phyloP scores from a whole-genome alignment of 2,888 invertebrate species.

The Adelphocoris suturalis region DNA sequence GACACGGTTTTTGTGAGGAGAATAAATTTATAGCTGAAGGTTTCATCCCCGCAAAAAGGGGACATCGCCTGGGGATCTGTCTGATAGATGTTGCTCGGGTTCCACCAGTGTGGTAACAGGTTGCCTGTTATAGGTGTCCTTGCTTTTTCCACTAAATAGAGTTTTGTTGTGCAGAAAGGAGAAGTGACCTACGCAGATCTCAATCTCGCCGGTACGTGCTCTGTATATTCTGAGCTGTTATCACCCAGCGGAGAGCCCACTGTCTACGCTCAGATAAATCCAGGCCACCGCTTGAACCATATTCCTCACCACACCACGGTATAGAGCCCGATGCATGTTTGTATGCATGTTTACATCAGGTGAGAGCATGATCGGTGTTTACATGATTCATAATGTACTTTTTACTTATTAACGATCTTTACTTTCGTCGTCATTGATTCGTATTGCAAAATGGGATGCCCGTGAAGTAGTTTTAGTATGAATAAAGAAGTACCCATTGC shows the following conservation, averaged over 20 bases:
- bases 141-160: slow-evolving; percentile 56
- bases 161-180: slow-evolving; percentile 78
- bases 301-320: slow-evolving; percentile 76
- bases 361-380: slow-evolving; percentile 72
- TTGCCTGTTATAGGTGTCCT: slow-evolving; percentile 17
- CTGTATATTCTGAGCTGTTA: slow-evolving; percentile 75
- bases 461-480: no score
- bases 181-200: slow-evolving; percentile 82
- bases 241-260: slow-evolving; percentile 79
- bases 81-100: not conserved
- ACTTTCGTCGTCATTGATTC: not conserved
- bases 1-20: not conserved
- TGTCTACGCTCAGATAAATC: slow-evolving; percentile 81
- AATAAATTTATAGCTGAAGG: not conserved
- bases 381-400: not conserved
- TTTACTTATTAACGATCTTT: not conserved
- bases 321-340: slow-evolving; percentile 74
- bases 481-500: no score
- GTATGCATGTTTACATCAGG: slow-evolving; percentile 74
- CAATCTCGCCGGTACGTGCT: slow-evolving; percentile 78
- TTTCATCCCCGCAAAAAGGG: not conserved
- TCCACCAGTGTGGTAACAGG: slow-evolving; percentile 33
- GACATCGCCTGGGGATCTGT: not conserved
- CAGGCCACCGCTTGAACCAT: slow-evolving; percentile 71
- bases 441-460: not conserved